Percentiles rank a stretch among this genome's conserved stretches.
Evolutionary conservation across 1,140 invertebrate species (phyloP).

Genomic region (Aphis craccivora): DNA sequence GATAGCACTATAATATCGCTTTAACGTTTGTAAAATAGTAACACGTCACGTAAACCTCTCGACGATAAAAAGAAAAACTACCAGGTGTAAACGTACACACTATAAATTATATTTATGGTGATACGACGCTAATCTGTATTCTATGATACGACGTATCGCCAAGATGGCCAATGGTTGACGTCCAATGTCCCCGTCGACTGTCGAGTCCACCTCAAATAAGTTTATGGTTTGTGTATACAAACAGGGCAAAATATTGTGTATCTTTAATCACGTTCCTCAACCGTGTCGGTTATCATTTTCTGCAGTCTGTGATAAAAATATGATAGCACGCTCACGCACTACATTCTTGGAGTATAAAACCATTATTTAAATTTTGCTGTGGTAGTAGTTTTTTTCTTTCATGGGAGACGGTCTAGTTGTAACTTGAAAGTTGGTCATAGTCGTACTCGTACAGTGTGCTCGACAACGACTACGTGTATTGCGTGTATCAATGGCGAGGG

Average conservation of each 20-base stretch:
- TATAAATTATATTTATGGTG: not conserved
- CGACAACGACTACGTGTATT: not conserved
- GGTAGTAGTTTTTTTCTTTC: not conserved
- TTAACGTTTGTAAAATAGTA: not conserved
- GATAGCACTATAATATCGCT: not conserved
- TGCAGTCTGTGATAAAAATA: not conserved
- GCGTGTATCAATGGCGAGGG: not conserved
- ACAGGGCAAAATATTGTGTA: not conserved
- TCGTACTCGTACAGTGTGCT: not conserved
- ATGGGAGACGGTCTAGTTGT: not conserved
- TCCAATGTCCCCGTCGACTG: not conserved
- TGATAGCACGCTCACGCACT: not conserved
- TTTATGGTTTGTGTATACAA: no score
- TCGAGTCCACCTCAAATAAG: not conserved
- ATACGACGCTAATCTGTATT: no score
- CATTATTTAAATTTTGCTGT: not conserved
- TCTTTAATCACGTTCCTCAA: not conserved
- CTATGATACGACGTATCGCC: constrained; percentile 1
- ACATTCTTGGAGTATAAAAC: not conserved
- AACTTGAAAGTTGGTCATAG: not conserved
- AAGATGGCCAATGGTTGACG: not conserved
- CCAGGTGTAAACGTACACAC: not conserved
- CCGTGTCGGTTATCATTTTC: not conserved
- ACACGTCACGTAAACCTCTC: constrained; percentile 16
- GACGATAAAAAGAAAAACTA: not conserved